These are phyloP conservation scores for Melanitta fusca DNA, from an alignment of 2,797 vertebrate species.

Conservation along the genomic window DNA sequence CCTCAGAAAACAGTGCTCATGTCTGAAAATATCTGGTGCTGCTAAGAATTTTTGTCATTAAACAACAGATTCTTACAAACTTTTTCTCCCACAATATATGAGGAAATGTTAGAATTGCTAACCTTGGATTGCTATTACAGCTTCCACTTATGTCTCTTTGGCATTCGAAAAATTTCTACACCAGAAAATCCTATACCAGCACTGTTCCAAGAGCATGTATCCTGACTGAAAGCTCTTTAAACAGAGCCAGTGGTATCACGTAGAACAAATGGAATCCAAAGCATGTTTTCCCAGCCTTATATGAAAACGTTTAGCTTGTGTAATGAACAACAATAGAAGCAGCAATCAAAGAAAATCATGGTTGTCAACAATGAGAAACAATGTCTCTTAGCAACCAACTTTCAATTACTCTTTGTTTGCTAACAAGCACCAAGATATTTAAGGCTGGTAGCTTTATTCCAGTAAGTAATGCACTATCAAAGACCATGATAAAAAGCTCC, in stretches of 20 bases:
- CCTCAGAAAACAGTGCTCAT: not conserved
- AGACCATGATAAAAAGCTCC: conserved; percentile 52
- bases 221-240: conserved; percentile 36
- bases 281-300: conserved; percentile 21
- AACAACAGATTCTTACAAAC: not conserved
- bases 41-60: not conserved
- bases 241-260: conserved; percentile 1
- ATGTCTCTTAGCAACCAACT: conserved; percentile 77
- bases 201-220: not conserved
- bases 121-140: not conserved
- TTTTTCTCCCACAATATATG: not conserved
- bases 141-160: not conserved
- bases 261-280: conserved; percentile 39
- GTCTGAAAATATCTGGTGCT: not conserved
- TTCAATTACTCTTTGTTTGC: conserved; percentile 78
- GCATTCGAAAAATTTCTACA: not conserved
- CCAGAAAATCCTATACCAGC: not conserved
- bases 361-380: conserved; percentile 75
- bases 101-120: not conserved
- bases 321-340: conserved; percentile 71
- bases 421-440: conserved; percentile 69
- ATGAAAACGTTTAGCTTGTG: conserved; percentile 55
- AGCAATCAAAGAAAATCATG: conserved; percentile 72
- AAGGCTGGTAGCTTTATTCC: conserved; percentile 46
- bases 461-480: conserved; percentile 51